Evolutionary conservation across 2,113 vertebrate species (phyloP).

Genomic region (Sorex fumeus): DNA sequence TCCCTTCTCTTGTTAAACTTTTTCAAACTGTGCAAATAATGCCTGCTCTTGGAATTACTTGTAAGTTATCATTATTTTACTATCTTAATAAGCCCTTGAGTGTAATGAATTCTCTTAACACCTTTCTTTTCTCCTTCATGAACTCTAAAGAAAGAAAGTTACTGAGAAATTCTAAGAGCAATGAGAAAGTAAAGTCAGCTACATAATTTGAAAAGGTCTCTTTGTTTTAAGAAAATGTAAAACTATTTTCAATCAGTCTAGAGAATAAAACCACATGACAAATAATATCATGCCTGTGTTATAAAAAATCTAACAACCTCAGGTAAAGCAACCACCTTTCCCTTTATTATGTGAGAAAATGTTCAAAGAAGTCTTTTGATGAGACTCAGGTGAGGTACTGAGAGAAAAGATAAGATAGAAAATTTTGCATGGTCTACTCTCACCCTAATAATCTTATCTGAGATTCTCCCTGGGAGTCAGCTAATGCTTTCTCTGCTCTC

Average conservation of each 20-base stretch:
- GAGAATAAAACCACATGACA: constrained; percentile 42
- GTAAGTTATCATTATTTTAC: background rate
- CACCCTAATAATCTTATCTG: constrained; percentile 12
- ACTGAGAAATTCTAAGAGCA: constrained; percentile 20
- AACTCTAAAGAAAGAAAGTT: constrained; percentile 20
- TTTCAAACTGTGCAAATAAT: too few species aligned
- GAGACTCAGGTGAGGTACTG: constrained; percentile 35
- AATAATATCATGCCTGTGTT: background rate
- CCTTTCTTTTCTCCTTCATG: background rate
- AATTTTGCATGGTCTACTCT: constrained; percentile 11
- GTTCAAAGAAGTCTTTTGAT: constrained; percentile 56
- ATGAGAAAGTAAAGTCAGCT: background rate
- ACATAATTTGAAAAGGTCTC: constrained; percentile 4
- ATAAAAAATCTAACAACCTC: constrained; percentile 51
- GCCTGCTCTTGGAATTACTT: background rate
- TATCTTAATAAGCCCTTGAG: background rate
- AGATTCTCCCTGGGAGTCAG: background rate
- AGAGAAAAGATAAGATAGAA: constrained; percentile 58
- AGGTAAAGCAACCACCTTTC: constrained; percentile 42
- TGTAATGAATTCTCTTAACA: background rate
- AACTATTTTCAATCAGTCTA: constrained; percentile 48
- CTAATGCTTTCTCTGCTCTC: constrained; percentile 59
- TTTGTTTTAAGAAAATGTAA: constrained; percentile 63
- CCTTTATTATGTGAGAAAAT: constrained; percentile 50
- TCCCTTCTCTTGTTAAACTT: background rate